Evolutionary conservation across 2,113 vertebrate genomes (phyloP).

Genomic region (Tenrec ecaudatus): DNA sequence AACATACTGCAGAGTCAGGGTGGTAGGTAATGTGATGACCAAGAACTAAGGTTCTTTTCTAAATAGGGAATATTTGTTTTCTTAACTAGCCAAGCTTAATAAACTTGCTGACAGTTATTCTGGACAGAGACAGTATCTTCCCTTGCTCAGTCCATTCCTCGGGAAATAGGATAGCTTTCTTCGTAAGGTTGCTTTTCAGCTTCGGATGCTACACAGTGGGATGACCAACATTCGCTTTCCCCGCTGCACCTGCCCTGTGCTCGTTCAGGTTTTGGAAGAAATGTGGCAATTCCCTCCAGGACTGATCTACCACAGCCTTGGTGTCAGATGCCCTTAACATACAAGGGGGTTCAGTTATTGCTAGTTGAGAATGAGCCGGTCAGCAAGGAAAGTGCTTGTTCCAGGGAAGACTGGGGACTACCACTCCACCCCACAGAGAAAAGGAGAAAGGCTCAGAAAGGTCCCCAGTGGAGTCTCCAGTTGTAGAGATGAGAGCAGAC

Average conservation of each 20-base stretch:
- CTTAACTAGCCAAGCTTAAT: neutral
- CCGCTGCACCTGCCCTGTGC: neutral
- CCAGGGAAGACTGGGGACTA: neutral
- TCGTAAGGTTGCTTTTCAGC: neutral
- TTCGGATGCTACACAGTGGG: neutral
- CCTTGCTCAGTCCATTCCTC: neutral
- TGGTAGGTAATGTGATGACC: neutral
- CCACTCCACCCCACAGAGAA: too few species aligned
- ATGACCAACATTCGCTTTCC: slow-evolving; percentile 16
- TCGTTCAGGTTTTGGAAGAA: neutral
- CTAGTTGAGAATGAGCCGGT: neutral
- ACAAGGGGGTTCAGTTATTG: neutral
- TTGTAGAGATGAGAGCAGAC: neutral
- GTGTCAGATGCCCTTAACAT: neutral
- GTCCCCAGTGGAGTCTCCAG: neutral
- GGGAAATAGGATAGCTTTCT: neutral
- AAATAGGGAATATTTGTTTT: neutral
- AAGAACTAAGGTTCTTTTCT: neutral
- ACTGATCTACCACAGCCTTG: neutral
- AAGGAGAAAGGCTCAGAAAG: neutral
- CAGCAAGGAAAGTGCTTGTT: slow-evolving; percentile 33
- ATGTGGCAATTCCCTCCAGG: neutral
- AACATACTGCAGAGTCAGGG: neutral
- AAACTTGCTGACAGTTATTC: neutral
- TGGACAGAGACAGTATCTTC: neutral